These are phyloP conservation scores for Pachycephala philippinensis DNA, from an alignment of 2,113 vertebrate species.

Conservation along the genomic window DNA sequence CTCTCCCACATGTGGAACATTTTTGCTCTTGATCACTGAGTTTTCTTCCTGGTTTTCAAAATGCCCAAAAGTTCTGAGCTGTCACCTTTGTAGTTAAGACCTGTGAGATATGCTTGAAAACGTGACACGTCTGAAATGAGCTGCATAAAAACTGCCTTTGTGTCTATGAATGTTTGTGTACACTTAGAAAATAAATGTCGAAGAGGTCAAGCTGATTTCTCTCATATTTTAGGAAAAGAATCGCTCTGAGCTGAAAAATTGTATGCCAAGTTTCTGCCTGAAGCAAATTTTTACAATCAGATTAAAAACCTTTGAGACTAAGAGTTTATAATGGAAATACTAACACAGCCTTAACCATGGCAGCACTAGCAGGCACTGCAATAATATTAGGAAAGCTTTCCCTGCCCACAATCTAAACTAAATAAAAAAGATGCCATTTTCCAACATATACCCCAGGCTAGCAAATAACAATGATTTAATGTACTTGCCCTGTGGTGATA, in stretches of 20 bases:
- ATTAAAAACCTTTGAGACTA: slow-evolving; percentile 73
- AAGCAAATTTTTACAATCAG: slow-evolving; percentile 71
- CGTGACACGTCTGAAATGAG: neutral
- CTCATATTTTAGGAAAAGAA: slow-evolving; percentile 36
- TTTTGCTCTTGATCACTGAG: neutral
- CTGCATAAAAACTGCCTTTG: neutral
- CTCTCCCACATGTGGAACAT: neutral
- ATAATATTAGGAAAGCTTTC: slow-evolving; percentile 53
- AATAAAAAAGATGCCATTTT: slow-evolving; percentile 50
- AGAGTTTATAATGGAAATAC: slow-evolving; percentile 71
- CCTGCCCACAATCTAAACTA: slow-evolving; percentile 37
- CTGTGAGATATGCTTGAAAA: neutral
- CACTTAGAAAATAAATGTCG: slow-evolving; percentile 22
- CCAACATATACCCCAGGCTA: slow-evolving; percentile 46
- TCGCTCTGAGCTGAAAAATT: slow-evolving; percentile 22
- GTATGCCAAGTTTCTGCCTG: slow-evolving; percentile 44
- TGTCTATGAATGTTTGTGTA: slow-evolving; percentile 5
- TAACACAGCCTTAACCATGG: slow-evolving; percentile 60
- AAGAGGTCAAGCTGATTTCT: slow-evolving; percentile 13
- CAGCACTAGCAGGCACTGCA: slow-evolving; percentile 48
- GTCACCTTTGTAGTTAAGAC: slow-evolving; percentile 1
- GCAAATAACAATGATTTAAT: slow-evolving; percentile 74
- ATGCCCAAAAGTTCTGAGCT: slow-evolving; percentile 28
- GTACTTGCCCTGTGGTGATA: slow-evolving; percentile 55
- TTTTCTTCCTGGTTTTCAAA: slow-evolving; percentile 4